A percentile compares a stretch with the other conserved stretches of the same genome.
These are phyloP conservation scores for Cherax destructor DNA, from an alignment of 1,140 invertebrate genomes.

Conservation along the genomic window DNA sequence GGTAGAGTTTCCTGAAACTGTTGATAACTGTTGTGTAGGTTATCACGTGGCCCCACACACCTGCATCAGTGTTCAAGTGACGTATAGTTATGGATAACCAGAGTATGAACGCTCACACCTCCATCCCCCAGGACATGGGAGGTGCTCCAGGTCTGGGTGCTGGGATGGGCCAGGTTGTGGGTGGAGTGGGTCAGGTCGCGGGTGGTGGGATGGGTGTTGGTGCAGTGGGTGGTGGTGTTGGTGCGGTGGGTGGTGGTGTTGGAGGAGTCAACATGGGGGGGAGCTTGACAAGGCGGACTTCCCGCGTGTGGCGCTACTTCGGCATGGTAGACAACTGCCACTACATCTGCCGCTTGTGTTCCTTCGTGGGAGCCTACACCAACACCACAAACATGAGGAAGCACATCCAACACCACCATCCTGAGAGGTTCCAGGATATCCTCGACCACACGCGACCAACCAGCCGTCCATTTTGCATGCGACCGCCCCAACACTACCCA, in stretches of 20 bases:
- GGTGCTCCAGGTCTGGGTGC: background rate
- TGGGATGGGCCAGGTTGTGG: too few species aligned
- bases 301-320: constrained; percentile 71
- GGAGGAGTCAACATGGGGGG: constrained; percentile 28
- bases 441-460: constrained; percentile 69
- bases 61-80: too few species aligned
- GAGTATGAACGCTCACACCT: background rate
- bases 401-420: constrained; percentile 72
- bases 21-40: too few species aligned
- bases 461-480: constrained; percentile 38
- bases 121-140: background rate
- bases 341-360: constrained; percentile 70
- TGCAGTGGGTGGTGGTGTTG: too few species aligned
- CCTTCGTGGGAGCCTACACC: constrained; percentile 71
- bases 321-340: constrained; percentile 71
- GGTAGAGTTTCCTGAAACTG: too few species aligned
- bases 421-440: constrained; percentile 71
- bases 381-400: constrained; percentile 72
- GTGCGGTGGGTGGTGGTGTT: background rate
- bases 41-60: too few species aligned
- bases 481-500: constrained; percentile 17
- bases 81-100: background rate
- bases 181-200: background rate
- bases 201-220: background rate
- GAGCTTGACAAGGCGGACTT: constrained; percentile 55